Evolutionary conservation across 1,140 invertebrate species (phyloP), one percentile per base, ranked within the genome.

Genomic region (Pachyrhynchus sulphureomaculatus): DNA sequence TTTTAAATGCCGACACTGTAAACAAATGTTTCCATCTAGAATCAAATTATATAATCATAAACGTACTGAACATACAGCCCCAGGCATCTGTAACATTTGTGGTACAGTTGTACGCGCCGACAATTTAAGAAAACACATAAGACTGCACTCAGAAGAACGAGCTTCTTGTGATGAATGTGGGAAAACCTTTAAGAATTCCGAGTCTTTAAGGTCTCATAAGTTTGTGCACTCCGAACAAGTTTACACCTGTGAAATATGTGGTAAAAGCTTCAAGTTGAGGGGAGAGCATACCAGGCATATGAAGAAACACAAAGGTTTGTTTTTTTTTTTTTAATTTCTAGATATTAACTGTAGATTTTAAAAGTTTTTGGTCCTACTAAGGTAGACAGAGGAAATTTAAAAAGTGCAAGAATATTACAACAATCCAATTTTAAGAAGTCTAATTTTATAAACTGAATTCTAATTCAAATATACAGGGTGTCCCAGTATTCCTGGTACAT

Each of bases 51-150:
- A 56, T 8, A 71, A 71, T 52, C 71, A 72, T 47, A 68, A 44
- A 66, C 56, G 68, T 34, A 68, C 59, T 6, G 36, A 66, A 24
- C 71, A 72, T 59, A 37, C 51, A 37, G 54, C 60, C 1, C 62
- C 62, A 13, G 69, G 68, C n/a, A 56, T 72, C 2, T 72, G 70
- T 21, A 72, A 66, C 36, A 65, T 72, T 47, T 72, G 70, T 51
- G 70, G 70, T 8, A 61, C 59, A 23, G 41, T 66, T 33, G 58
- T 70, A n/a, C 49, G 70, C 42, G 55, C 62, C 13, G 69, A 71
- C 39, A 71, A 71, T 53, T 54, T 71, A 24, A 69, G 45, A 53
- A 66, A 65, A 51, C 69, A 71, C 33, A 61, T 71, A 17, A 65
- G 65, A 47, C 13, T 66, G 8, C 69, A 71, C 29, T 65, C 62